Percentiles rank a stretch among this genome's conserved stretches.
Conservation (phyloP, 2,888 invertebrate species). For the Galerucella calmariensis region DNA sequence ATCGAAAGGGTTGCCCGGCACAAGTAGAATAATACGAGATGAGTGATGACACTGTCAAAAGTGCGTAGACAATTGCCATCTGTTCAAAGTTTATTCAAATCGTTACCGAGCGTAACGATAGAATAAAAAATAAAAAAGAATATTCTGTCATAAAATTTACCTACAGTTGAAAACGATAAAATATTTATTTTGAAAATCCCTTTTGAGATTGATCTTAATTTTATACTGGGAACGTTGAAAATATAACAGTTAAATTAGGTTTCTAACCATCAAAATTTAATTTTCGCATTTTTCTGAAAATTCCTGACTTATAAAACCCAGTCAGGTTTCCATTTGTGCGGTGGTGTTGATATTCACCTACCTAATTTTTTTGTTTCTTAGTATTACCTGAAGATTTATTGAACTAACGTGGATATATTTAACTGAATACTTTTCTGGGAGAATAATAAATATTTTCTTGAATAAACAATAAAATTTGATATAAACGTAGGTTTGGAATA, state of each 20-base stretch:
- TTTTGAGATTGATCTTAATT: background rate
- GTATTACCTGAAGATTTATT: too few relatives aligned
- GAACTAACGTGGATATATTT: too few relatives aligned
- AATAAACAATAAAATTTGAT: too few relatives aligned
- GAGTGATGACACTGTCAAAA: constrained; percentile 60
- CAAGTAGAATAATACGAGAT: constrained; percentile 50
- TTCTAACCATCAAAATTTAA: too few relatives aligned
- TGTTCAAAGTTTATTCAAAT: constrained; percentile 45
- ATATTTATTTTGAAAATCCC: background rate
- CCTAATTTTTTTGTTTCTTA: too few relatives aligned
- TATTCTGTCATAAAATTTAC: constrained; percentile 28
- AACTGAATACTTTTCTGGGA: too few relatives aligned
- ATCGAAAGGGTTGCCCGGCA: constrained; percentile 52
- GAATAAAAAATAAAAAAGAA: constrained; percentile 16
- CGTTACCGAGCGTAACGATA: constrained; percentile 14
- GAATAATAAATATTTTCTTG: too few relatives aligned
- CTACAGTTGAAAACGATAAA: constrained; percentile 1
- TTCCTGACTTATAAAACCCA: too few relatives aligned
- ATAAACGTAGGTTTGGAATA: too few relatives aligned
- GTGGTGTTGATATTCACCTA: too few relatives aligned
- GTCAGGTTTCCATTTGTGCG: too few relatives aligned
- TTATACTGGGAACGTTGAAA: background rate
- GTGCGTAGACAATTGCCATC: constrained; percentile 45
- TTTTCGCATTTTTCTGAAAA: too few relatives aligned
- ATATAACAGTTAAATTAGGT: background rate